Base-by-base conservation (phyloP, 2,113 vertebrate species). In the Callionymus lyra region DNA sequence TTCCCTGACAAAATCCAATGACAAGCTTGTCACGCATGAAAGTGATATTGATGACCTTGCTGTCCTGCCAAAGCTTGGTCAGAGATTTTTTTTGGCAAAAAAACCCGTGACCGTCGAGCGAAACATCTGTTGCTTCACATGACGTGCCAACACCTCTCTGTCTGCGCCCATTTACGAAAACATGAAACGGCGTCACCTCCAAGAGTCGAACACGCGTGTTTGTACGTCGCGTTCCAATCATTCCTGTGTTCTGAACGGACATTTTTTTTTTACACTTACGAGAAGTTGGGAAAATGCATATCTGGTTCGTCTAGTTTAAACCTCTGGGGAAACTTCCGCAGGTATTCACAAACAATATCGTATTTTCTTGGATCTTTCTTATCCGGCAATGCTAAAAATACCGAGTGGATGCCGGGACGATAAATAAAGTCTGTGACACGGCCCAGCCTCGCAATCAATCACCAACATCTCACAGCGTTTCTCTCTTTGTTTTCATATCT, bases 51-150 rank as follows among this genome's bases (percentile, higher is more conserved):
- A n/a, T n/a, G n/a, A n/a, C 71, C 68, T 44, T 34, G 50, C 45
- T 84, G 86, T 83, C 88, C 87, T 90, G 89, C 91, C 89, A 90
- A 87, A 90, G 64, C 67, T 74, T 56, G 90, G 92, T 94, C 91
- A 91, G 85, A 88, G 91, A 84, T 56, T 86, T 69, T 87, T 92
- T 90, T 89, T 88, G 91, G 89, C 88, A 37, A 1, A 77, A 86
- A 68, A n/a, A n/a, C n/a, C n/a, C 91, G 91, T 91, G 88, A 92
- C 66, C 87, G 86, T 87, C 84, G 81, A 89, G 89, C 87, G 90
- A 81, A 95, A 94, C 93, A 94, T 91, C 91, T 96, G 91, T 90
- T 95, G 90, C 94, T 91, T 88, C 86, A 89, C 87, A 84, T 84
- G 90, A 56, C 41, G 76, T 88, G 91, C 90, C 90, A 94, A 94